phyloP scores from a whole-genome alignment of 2,888 invertebrate species.

The Leuctra nigra region DNA sequence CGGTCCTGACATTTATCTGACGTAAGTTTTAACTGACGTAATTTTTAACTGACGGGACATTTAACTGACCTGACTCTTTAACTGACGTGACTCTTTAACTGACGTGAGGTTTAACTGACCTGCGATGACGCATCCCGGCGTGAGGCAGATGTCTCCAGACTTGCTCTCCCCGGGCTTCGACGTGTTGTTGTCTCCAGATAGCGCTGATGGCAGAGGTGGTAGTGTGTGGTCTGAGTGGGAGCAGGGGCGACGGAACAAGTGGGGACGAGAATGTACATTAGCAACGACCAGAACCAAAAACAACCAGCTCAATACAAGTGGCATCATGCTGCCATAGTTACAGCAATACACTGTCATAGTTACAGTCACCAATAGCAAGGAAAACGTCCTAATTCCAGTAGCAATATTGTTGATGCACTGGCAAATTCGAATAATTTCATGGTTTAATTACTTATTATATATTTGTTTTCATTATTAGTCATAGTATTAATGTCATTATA shows the following conservation, averaged over 20 bases:
- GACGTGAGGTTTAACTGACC: constrained; percentile 46
- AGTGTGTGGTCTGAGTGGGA: not conserved
- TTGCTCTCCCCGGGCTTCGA: constrained; percentile 22
- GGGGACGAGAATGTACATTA: not conserved
- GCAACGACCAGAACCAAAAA: constrained; percentile 16
- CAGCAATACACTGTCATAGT: not conserved
- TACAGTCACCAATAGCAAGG: not conserved
- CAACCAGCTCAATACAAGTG: not conserved
- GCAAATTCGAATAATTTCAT: no score
- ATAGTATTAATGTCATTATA: no score
- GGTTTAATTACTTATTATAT: no score
- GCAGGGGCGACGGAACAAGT: not conserved
- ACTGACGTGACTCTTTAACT: no score
- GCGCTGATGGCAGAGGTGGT: constrained; percentile 35
- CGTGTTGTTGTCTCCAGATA: constrained; percentile 29
- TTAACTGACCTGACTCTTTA: no score
- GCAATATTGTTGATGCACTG: not conserved
- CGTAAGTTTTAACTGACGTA: no score
- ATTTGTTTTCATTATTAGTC: no score
- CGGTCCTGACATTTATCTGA: no score
- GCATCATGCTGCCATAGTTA: not conserved
- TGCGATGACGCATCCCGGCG: constrained; percentile 72
- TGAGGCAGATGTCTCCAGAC: constrained; percentile 54
- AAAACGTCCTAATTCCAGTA: not conserved
- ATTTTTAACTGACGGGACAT: no score